phyloP scores from a whole-genome alignment of 1,140 invertebrate genomes.

The Drosophila nasuta region DNA sequence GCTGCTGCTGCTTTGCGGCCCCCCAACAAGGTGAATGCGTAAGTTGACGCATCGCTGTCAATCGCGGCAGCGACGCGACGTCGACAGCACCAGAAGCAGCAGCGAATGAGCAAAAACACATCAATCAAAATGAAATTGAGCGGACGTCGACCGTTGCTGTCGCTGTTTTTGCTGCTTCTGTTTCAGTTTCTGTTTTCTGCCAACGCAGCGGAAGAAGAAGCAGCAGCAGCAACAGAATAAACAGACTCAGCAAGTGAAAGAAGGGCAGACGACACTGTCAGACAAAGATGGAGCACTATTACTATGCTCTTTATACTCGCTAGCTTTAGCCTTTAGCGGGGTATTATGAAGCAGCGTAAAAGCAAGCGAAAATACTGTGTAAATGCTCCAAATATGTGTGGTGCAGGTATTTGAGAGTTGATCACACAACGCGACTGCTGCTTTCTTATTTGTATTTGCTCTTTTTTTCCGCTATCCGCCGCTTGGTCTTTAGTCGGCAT shows the following conservation, averaged over 20 bases:
- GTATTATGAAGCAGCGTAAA: too few relatives aligned
- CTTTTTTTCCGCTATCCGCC: constrained; percentile 22
- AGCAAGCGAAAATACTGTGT: too few relatives aligned
- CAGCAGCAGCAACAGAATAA: constrained; percentile 31
- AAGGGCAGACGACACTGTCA: constrained; percentile 9
- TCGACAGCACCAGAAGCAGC: background rate
- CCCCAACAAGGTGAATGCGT: constrained; percentile 56
- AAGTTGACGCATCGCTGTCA: constrained; percentile 57
- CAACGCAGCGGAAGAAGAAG: constrained; percentile 55
- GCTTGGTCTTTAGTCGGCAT: constrained; percentile 37
- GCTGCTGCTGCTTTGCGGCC: constrained; percentile 19
- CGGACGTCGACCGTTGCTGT: constrained; percentile 47
- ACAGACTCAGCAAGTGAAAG: constrained; percentile 30
- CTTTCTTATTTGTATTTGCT: constrained; percentile 15
- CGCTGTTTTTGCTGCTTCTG: constrained; percentile 11
- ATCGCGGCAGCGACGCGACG: constrained; percentile 37
- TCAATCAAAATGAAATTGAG: constrained; percentile 67
- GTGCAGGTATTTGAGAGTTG: too few relatives aligned
- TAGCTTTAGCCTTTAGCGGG: too few relatives aligned
- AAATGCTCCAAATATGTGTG: too few relatives aligned
- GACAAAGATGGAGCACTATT: constrained; percentile 1
- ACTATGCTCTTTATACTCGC: too few relatives aligned
- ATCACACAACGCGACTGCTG: too few relatives aligned
- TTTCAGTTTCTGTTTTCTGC: constrained; percentile 39
- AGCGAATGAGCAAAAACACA: constrained; percentile 41